Conservation (phyloP, 30 jellyfish, hydroid and myxozoan genomes). For the Aurelia sp. region DNA sequence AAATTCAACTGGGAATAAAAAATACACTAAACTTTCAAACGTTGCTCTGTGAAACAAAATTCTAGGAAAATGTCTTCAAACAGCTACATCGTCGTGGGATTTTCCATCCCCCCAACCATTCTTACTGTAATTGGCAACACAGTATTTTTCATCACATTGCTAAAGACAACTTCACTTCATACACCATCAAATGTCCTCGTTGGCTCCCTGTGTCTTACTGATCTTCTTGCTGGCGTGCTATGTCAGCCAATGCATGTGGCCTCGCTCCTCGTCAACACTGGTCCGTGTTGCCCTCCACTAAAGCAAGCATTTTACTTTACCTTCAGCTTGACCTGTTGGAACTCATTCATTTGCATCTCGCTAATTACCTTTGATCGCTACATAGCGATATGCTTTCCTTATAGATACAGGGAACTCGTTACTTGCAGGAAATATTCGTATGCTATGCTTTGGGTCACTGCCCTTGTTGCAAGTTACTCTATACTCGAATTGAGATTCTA, state of each 20-base stretch:
- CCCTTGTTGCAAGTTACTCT: neutral
- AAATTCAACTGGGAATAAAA: too few species aligned
- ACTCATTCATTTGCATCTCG: neutral
- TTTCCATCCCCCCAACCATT: too few species aligned
- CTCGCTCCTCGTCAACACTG: neutral
- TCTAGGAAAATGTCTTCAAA: too few species aligned
- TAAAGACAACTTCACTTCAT: neutral
- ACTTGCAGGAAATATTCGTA: slow-evolving; percentile 12
- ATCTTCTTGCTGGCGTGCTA: slow-evolving; percentile 2
- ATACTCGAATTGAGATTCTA: neutral
- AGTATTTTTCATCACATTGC: slow-evolving; percentile 8
- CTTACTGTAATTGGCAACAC: slow-evolving; percentile 22
- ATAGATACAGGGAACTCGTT: slow-evolving; percentile 1
- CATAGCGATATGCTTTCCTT: slow-evolving; percentile 7
- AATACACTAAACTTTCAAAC: too few species aligned
- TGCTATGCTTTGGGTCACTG: neutral
- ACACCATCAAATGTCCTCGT: slow-evolving; percentile 23
- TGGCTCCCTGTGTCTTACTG: slow-evolving; percentile 14
- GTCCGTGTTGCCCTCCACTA: slow-evolving; percentile 1
- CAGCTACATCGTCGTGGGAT: too few species aligned
- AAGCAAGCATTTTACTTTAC: slow-evolving; percentile 3
- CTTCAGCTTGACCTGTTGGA: slow-evolving; percentile 5
- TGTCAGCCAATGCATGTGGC: slow-evolving; percentile 10
- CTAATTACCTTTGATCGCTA: slow-evolving; percentile 17
- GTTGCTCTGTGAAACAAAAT: too few species aligned